Base-by-base conservation (phyloP, 1,140 invertebrate species). In the Metaphire vulgaris region DNA sequence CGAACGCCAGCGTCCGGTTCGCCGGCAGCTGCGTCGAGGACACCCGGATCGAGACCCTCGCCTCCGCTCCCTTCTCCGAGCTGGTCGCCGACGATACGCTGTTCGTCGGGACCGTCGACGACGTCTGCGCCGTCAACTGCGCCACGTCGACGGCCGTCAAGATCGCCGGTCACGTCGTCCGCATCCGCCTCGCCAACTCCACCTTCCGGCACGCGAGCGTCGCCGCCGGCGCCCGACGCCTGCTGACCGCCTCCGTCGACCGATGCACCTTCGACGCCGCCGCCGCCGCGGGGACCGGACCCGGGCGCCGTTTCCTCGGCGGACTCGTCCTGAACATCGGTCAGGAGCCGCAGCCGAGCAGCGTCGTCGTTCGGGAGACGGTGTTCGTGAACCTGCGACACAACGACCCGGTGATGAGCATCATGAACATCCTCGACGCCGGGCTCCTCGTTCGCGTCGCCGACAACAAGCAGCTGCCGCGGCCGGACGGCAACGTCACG, bases 391-490 rank as follows among this genome's bases (percentile, higher is more conserved):
- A 76, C 69, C 75, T 72, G 1, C 30, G 71, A 0, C 28, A 76
- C 33, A 32, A 72, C 75, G 41, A 76, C 41, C 75, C 75, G 12
- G 69, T 76, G 2, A 29, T 71, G 75, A 76, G 75, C 69, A 72
- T 76, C 75, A 76, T 76, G 75, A 76, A 76, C 69, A n/a, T 76
- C 16, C 70, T n/a, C 29, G n/a, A 34, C 21, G 75, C 68, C 1
- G 41, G 68, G 12, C 33, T 76, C 1, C 68, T 76, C 2, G 33
- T 76, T n/a, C 31, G 68, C 30, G 41, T 56, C 41, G 69, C 33
- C 31, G 66, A 21, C 26, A 28, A 0, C 73, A 30, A 21, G 1
- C 32, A 67, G 32, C 56, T 31, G 2, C 28, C 0, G 16, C 12
- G 30, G 1, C 21, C 21, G 41, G 26, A 26, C 33, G 71, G 69